phyloP scores from a whole-genome alignment of 1,140 invertebrate genomes.

The Tetragonula clypearis region DNA sequence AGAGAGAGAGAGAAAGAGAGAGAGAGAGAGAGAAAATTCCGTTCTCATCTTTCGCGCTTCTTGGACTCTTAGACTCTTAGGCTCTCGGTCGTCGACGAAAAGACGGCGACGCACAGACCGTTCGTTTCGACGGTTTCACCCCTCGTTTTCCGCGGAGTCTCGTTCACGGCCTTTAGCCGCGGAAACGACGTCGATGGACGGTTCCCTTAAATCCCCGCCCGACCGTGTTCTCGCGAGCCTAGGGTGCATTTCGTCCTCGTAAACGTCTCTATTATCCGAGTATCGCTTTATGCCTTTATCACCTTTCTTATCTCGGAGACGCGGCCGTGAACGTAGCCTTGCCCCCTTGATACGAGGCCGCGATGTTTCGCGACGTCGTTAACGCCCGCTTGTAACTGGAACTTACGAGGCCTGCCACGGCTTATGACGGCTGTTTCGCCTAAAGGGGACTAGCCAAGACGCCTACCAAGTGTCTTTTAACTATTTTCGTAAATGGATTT shows the following conservation, averaged over 20 bases:
- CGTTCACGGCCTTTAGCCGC: constrained; percentile 9
- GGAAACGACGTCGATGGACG: neutral
- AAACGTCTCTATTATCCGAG: constrained; percentile 30
- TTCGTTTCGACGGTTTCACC: neutral
- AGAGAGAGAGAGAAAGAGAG: no score
- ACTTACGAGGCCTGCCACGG: constrained; percentile 41
- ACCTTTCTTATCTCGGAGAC: constrained; percentile 29
- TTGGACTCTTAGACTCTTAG: neutral
- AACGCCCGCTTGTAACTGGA: constrained; percentile 41
- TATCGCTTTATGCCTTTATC: constrained; percentile 45
- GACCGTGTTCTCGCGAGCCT: constrained; percentile 27
- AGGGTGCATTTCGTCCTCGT: constrained; percentile 36
- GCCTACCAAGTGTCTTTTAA: constrained; percentile 42
- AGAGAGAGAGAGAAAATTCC: neutral
- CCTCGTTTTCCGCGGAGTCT: neutral
- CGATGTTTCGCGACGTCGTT: constrained; percentile 42
- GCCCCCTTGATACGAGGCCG: neutral
- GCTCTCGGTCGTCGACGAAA: no score
- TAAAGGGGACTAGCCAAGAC: neutral
- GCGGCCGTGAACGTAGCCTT: neutral
- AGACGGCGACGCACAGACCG: neutral
- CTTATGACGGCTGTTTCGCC: constrained; percentile 40
- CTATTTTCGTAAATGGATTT: constrained; percentile 48
- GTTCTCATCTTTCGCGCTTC: neutral
- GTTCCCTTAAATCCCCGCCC: constrained; percentile 28